Evolutionary conservation across 2,888 invertebrate genomes (phyloP).

Genomic region (Mylabris sibirica): DNA sequence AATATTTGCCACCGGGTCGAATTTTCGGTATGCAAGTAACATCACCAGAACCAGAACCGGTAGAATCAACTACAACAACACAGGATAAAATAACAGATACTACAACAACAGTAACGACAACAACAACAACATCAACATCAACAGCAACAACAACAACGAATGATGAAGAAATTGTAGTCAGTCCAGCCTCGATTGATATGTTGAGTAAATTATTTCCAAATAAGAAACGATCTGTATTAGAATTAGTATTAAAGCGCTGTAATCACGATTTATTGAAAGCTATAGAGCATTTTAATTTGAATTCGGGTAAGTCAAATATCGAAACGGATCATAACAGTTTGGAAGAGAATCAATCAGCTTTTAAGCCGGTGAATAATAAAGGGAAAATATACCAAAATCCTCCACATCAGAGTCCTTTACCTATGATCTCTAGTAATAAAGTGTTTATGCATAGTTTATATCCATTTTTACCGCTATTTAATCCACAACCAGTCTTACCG

Average conservation of each 20-base stretch:
- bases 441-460: slow-evolving; percentile 61
- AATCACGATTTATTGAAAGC: slow-evolving; percentile 90
- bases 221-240: slow-evolving; percentile 85
- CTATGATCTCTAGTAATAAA: slow-evolving; percentile 56
- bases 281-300: slow-evolving; percentile 81
- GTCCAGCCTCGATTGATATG: slow-evolving; percentile 82
- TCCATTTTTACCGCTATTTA: slow-evolving; percentile 60
- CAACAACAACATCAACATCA: neutral
- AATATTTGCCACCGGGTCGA: slow-evolving; percentile 84
- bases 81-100: slow-evolving; percentile 36
- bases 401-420: slow-evolving; percentile 51
- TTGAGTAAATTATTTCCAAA: slow-evolving; percentile 88
- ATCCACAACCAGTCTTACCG: slow-evolving; percentile 58
- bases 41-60: slow-evolving; percentile 67
- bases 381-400: slow-evolving; percentile 42
- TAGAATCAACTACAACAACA: slow-evolving; percentile 15
- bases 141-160: slow-evolving; percentile 27
- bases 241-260: slow-evolving; percentile 90
- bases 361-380: slow-evolving; percentile 55
- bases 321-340: slow-evolving; percentile 39
- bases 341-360: slow-evolving; percentile 54
- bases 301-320: slow-evolving; percentile 33
- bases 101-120: slow-evolving; percentile 26
- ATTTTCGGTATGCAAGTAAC: slow-evolving; percentile 90
- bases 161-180: slow-evolving; percentile 62